phyloP scores from a whole-genome alignment of 2,113 vertebrate species.

The Cochlearius cochlearius region DNA sequence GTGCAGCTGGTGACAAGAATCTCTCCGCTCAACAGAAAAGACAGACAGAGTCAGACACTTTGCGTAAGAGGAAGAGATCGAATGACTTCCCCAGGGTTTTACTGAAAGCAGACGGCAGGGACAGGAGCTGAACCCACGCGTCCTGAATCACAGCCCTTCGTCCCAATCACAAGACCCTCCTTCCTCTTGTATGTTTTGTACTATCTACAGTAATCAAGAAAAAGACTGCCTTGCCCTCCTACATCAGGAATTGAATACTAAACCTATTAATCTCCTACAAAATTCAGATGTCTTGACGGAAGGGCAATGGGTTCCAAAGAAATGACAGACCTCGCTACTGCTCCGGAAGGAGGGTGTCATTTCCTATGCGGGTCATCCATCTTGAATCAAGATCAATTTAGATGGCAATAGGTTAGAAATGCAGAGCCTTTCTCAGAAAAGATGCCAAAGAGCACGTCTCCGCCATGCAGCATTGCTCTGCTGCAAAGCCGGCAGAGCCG shows the following conservation, averaged over 20 bases:
- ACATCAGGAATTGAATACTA: neutral
- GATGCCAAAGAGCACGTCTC: neutral
- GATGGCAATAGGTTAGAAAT: neutral
- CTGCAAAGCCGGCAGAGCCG: neutral
- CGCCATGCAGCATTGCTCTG: neutral
- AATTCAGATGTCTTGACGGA: neutral
- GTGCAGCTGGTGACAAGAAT: neutral
- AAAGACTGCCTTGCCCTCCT: neutral
- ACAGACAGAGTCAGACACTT: neutral
- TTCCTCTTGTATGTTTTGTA: neutral
- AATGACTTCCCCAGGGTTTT: slow-evolving; percentile 27
- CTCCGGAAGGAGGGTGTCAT: neutral
- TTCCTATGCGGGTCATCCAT: neutral
- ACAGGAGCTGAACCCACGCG: neutral
- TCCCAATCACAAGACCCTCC: slow-evolving; percentile 23
- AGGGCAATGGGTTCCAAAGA: neutral
- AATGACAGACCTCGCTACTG: neutral
- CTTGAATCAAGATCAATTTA: neutral
- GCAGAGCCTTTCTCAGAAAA: neutral
- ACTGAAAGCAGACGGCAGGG: neutral
- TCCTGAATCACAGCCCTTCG: slow-evolving; percentile 7
- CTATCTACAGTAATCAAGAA: neutral
- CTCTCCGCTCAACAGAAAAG: neutral
- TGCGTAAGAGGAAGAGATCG: neutral
- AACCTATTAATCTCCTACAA: neutral